Percentiles rank a stretch among this genome's conserved stretches.
phyloP scores from a whole-genome alignment of 2,113 vertebrate species.

The Eubucco bourcierii region DNA sequence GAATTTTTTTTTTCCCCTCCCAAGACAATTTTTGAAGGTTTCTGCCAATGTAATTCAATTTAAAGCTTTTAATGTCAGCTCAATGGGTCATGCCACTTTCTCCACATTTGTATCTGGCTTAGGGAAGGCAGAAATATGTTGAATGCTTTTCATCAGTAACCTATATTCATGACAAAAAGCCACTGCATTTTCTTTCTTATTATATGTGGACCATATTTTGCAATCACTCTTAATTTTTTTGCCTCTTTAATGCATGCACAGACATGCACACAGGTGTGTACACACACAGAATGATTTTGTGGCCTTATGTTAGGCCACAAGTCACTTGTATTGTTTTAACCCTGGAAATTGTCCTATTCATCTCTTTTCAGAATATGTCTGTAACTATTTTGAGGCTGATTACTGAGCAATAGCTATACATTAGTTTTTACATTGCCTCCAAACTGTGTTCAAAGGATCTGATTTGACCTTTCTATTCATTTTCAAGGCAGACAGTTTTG shows the following conservation, averaged over 20 bases:
- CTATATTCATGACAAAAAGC: background rate
- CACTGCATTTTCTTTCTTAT: background rate
- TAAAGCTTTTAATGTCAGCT: conserved; percentile 72
- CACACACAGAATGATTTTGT: conserved; percentile 47
- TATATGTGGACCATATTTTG: background rate
- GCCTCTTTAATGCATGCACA: background rate
- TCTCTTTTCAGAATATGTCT: conserved; percentile 64
- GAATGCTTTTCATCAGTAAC: conserved; percentile 53
- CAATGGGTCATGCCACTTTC: conserved; percentile 64
- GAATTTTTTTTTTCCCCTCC: conserved; percentile 10
- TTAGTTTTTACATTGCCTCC: conserved; percentile 67
- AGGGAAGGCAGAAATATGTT: conserved; percentile 52
- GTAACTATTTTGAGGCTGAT: conserved; percentile 53
- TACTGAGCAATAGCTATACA: conserved; percentile 65
- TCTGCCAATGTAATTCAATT: conserved; percentile 69
- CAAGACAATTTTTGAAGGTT: conserved; percentile 65
- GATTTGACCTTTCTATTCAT: conserved; percentile 53
- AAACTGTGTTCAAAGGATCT: conserved; percentile 56
- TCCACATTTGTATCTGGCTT: conserved; percentile 35
- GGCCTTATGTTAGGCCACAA: conserved; percentile 53
- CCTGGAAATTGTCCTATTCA: conserved; percentile 29
- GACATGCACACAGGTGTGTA: fast-evolving
- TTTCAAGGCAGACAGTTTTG: conserved; percentile 50
- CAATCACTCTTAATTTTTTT: background rate
- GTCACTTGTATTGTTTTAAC: conserved; percentile 46